Evolutionary conservation across 1,140 invertebrate genomes (phyloP).

Genomic region (Camponotus vicinus): DNA sequence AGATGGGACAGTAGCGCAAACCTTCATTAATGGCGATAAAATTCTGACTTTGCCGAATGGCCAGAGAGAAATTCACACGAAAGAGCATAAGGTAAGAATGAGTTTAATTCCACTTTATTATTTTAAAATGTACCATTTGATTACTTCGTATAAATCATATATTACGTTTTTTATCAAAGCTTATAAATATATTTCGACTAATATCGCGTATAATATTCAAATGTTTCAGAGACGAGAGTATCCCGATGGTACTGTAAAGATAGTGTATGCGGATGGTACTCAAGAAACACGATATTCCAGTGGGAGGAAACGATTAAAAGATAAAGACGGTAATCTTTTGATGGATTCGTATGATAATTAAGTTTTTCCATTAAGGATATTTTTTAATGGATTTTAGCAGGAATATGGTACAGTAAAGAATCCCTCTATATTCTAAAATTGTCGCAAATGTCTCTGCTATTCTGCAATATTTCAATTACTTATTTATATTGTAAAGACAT

Average conservation of each 20-base stretch:
- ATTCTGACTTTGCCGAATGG: slow-evolving; percentile 93
- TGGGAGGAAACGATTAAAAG: slow-evolving; percentile 94
- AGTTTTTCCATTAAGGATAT: background rate
- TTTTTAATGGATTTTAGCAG: background rate
- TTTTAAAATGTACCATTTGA: background rate
- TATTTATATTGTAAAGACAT: no score
- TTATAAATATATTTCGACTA: background rate
- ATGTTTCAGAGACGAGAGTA: slow-evolving; percentile 93
- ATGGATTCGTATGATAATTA: slow-evolving; percentile 87
- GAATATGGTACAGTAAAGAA: background rate
- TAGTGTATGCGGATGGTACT: slow-evolving; percentile 94
- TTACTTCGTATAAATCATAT: background rate
- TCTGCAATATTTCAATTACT: no score
- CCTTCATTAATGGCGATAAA: slow-evolving; percentile 89
- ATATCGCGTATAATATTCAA: slow-evolving; percentile 63
- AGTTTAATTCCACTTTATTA: slow-evolving; percentile 1
- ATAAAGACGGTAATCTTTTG: slow-evolving; percentile 93
- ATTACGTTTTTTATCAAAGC: background rate
- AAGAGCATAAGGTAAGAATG: slow-evolving; percentile 90
- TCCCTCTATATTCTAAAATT: no score
- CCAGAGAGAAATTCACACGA: slow-evolving; percentile 95
- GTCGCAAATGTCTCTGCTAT: no score
- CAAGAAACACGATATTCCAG: slow-evolving; percentile 96
- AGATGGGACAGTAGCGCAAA: slow-evolving; percentile 90
- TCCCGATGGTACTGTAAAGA: slow-evolving; percentile 96